Conservation (phyloP, 1,140 invertebrate genomes). For the Diploscapter pachys region DNA sequence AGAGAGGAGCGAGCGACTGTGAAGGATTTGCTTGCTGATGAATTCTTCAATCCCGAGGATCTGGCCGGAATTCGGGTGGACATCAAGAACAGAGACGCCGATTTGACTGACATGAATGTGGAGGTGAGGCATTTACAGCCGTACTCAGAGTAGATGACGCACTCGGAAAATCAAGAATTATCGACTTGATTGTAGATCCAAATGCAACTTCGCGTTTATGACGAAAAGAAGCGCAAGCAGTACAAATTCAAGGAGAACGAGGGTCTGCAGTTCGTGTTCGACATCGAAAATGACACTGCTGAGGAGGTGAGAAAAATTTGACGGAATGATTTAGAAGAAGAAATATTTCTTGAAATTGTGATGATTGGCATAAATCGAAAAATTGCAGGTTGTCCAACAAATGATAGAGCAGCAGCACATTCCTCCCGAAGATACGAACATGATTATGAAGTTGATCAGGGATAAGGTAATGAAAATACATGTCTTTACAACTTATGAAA, state of each 20-base stretch:
- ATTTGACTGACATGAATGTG: slow-evolving; percentile 58
- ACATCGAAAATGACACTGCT: slow-evolving; percentile 83
- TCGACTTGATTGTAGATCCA: slow-evolving; percentile 65
- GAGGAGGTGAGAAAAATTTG: slow-evolving; percentile 71
- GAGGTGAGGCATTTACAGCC: slow-evolving; percentile 44
- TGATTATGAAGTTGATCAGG: slow-evolving; percentile 57
- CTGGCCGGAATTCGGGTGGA: slow-evolving; percentile 69
- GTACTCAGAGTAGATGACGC: slow-evolving; percentile 47
- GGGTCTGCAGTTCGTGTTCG: slow-evolving; percentile 97
- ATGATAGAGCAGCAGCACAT: slow-evolving; percentile 93
- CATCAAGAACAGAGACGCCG: slow-evolving; percentile 74
- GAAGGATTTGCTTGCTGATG: slow-evolving; percentile 87
- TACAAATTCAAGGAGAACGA: slow-evolving; percentile 94
- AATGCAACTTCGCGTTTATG: slow-evolving; percentile 85
- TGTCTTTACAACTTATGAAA: too few relatives aligned
- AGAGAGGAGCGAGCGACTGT: slow-evolving; percentile 86
- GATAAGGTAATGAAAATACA: slow-evolving; percentile 43
- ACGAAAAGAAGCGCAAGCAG: slow-evolving; percentile 90
- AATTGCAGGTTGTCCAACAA: slow-evolving; percentile 70
- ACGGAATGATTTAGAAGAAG: neutral
- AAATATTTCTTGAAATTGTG: neutral
- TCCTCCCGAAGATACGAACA: slow-evolving; percentile 52
- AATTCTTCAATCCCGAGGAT: slow-evolving; percentile 89
- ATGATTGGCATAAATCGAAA: neutral
- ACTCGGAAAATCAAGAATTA: slow-evolving; percentile 53